Base-by-base conservation (phyloP, 2,113 vertebrate species). In the Dicerorhinus sumatrensis region DNA sequence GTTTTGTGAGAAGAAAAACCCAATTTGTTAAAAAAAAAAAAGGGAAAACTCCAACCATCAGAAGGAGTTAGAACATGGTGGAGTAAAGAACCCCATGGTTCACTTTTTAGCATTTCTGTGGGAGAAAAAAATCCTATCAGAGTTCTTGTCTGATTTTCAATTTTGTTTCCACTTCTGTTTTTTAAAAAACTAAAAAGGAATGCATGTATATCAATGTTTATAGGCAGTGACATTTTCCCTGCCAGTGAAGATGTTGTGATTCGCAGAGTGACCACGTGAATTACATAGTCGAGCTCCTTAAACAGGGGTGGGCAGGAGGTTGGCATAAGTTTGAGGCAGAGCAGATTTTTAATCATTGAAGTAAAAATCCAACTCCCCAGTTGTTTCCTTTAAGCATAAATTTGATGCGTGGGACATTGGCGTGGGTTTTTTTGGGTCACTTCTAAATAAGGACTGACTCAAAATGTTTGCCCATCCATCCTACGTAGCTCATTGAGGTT, bases 221-320 rank as follows among this genome's bases (percentile, higher is more conserved):
- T n/a, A 3, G 13, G 18, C 18, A 18, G 36, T 46, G 54, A 23
- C 29, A 11, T n/a, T 65, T 36, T 46, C 51, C 11, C 70, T 51
- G 33, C 13, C 31, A 27, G 72, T 54, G 70, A 84, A 67, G 69
- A 10, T 2, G 25, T 12, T 18, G 51, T 25, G 60, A 18, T 11
- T 46, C 29, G 60, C 9, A 13, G 17, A 17, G 56, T n/a, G 48
- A 46, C 7, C n/a, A 5, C 0, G 0, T 29, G 42, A n/a, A 20
- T 2, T 20, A 11, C 23, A 31, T 36, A 7, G 16, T 17, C 17
- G 63, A 42, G 27, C 6, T 8, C 75, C 27, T 18, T 14, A n/a
- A 25, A 33, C 23, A 6, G 0, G 6, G 51, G 7, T 46, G 17
- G 39, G 20, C 23, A 17, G 72, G 46, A 67, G n/a, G 3, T 18